Base-by-base conservation (phyloP, 2,797 vertebrate genomes). In the Rhadinocentrus ornatus region DNA sequence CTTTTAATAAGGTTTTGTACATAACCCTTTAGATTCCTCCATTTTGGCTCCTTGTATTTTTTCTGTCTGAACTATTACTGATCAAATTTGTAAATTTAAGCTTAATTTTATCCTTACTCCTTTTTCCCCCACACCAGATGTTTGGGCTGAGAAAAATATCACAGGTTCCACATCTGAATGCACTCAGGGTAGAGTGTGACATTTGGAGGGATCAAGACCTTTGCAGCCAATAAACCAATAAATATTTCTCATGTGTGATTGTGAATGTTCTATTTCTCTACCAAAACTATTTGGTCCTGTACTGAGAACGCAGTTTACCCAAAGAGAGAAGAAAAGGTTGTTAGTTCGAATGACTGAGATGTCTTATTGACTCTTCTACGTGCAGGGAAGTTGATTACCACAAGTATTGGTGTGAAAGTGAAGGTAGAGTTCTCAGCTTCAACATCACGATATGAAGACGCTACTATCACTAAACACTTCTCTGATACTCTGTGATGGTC, bases 351-450 rank as follows among this genome's bases (percentile, higher is more conserved):
- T 62, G 71, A 77, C 75, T 81, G 70, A 74, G 62, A 83, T 75
- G 63, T 79, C 78, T 77, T 77, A 86, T 86, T 81, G 84, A 82
- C 85, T 87, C 55, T 62, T 66, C 70, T 60, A 66, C 81, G 77
- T 79, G 59, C 71, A 82, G 80, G 64, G 78, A 78, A 82, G 74
- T 78, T 84, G 66, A 90, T 86, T 76, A 55, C 66, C 68, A 44
- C 29, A 66, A 58, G 34, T 74, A 52, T 60, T 50, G 72, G 64
- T 62, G 62, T 56, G 46, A 44, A 68, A 6, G 18, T 46, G 54
- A 27, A 12, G 24, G 44, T 53, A 41, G 35, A 53, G 35, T 50
- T 75, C 71, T 72, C 65, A 71, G 71, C 76, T 80, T 56, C 1
- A n/a, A 71, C 75, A 68, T 54, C 78, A 77, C 12, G 3, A 71